Percentiles rank a stretch among this genome's conserved stretches.
These are phyloP conservation scores for Anadara kagoshimensis DNA, from an alignment of 1,140 invertebrate genomes.

Conservation along the genomic window DNA sequence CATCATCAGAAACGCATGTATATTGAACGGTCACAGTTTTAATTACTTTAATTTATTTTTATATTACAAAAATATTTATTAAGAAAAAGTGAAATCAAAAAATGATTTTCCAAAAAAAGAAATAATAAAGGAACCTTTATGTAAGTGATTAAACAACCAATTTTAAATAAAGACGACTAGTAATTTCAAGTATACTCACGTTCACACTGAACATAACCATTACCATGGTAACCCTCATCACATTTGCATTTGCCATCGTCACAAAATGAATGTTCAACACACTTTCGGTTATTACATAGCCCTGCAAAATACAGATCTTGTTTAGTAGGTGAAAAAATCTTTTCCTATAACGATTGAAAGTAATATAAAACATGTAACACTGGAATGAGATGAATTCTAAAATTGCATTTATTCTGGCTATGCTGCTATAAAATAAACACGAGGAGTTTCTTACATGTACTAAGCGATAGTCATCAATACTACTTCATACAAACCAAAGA, in stretches of 20 bases:
- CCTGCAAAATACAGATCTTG: constrained; percentile 16
- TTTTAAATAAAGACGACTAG: too few species aligned
- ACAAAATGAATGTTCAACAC: constrained; percentile 27
- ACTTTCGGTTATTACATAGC: constrained; percentile 16
- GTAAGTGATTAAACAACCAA: too few species aligned
- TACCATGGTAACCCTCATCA: constrained; percentile 30
- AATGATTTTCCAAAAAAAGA: too few species aligned
- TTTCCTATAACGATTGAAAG: neutral
- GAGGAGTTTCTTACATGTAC: too few species aligned
- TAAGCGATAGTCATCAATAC: too few species aligned
- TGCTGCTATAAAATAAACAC: neutral
- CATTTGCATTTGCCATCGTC: constrained; percentile 17
- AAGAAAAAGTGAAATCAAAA: too few species aligned
- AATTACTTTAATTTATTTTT: too few species aligned
- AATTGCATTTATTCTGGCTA: neutral
- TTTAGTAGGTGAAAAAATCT: neutral
- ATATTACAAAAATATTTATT: too few species aligned
- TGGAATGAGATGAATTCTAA: neutral
- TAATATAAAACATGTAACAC: neutral
- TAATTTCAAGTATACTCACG: constrained; percentile 1
- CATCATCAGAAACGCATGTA: too few species aligned
- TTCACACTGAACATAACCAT: constrained; percentile 27
- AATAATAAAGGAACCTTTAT: too few species aligned
- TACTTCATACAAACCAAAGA: too few species aligned
- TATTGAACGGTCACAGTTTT: too few species aligned